Conservation (phyloP, 2,113 vertebrate species). For the Myotis lucifugus region DNA sequence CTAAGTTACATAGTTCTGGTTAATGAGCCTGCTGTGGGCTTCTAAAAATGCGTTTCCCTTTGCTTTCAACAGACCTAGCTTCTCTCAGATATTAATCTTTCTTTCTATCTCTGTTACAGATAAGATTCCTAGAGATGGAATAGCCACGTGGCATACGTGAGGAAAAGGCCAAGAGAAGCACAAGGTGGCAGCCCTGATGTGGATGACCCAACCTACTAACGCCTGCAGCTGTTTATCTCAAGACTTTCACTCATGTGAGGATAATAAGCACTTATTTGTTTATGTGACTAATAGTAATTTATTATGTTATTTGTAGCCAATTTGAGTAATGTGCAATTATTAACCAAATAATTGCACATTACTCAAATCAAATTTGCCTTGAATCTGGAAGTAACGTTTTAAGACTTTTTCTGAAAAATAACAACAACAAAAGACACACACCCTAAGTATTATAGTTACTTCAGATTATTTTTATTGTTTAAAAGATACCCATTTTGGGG, state of each 20-base stretch:
- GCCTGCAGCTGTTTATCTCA: background rate
- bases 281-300: background rate
- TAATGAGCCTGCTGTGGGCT: background rate
- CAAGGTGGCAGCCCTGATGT: no score
- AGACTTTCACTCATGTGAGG: background rate
- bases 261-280: background rate
- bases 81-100: background rate
- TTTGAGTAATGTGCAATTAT: background rate
- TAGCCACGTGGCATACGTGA: background rate
- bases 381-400: background rate
- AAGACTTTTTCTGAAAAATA: background rate
- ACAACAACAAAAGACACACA: background rate
- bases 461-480: background rate
- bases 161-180: background rate
- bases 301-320: background rate
- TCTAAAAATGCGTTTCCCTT: background rate
- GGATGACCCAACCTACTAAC: background rate
- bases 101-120: background rate
- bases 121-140: background rate
- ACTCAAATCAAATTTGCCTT: background rate
- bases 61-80: background rate
- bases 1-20: background rate
- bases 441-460: background rate
- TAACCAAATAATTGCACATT: background rate
- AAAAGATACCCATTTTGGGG: background rate